Conservation (phyloP, 1,140 invertebrate species). For the Argopecten irradians region DNA sequence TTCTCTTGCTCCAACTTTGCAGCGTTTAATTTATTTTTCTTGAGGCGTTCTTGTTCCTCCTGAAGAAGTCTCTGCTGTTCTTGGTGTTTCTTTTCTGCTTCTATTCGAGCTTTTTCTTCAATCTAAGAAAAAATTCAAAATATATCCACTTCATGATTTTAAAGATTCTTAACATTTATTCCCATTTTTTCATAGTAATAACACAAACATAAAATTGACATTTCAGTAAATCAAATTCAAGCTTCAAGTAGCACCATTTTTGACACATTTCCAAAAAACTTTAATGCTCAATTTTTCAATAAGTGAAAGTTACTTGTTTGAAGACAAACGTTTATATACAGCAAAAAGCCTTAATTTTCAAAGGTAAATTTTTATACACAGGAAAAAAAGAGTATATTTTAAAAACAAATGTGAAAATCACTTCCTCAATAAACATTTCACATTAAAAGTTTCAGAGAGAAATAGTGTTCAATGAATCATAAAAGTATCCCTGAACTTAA, state of each 20-base stretch:
- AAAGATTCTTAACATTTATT: not conserved
- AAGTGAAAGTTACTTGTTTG: too few relatives aligned
- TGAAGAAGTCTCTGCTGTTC: constrained; percentile 40
- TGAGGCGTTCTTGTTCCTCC: constrained; percentile 40
- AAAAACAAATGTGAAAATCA: too few relatives aligned
- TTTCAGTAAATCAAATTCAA: not conserved
- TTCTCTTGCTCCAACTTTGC: constrained; percentile 33
- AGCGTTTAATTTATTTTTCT: constrained; percentile 42
- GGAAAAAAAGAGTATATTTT: too few relatives aligned
- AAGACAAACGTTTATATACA: too few relatives aligned
- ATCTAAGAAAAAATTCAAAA: constrained; percentile 50
- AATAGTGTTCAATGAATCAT: too few relatives aligned
- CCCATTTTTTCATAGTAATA: not conserved
- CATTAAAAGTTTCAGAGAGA: too few relatives aligned
- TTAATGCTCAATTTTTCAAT: too few relatives aligned
- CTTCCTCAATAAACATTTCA: too few relatives aligned
- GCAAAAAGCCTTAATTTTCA: too few relatives aligned
- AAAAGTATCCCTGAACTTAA: too few relatives aligned
- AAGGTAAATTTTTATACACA: too few relatives aligned
- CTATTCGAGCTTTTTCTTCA: constrained; percentile 64
- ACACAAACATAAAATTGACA: not conserved
- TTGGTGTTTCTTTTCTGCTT: constrained; percentile 52
- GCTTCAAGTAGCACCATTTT: not conserved
- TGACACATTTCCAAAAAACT: too few relatives aligned
- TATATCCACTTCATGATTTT: not conserved